phyloP scores from a whole-genome alignment of 2,113 vertebrate genomes.

The Rhineura floridana region DNA sequence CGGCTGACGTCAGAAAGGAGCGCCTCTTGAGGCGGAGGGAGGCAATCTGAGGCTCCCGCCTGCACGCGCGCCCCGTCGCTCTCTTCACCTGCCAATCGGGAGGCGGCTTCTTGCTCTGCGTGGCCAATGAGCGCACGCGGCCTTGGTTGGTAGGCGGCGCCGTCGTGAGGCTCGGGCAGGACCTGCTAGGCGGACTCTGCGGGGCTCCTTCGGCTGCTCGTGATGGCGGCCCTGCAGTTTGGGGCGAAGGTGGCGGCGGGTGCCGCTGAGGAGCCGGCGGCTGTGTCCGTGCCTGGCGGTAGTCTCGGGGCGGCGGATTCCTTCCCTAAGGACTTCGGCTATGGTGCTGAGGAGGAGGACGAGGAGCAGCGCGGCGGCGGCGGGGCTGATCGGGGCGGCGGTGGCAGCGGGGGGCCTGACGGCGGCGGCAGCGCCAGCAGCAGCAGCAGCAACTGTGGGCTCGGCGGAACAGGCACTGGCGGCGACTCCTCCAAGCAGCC shows the following conservation, averaged over 20 bases:
- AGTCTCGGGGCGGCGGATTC: constrained; percentile 81
- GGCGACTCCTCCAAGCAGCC: constrained; percentile 93
- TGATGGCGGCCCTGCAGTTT: constrained; percentile 96
- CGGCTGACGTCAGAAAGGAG: neutral
- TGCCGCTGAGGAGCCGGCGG: constrained; percentile 65
- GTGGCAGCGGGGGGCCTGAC: constrained; percentile 63
- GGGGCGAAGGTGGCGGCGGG: constrained; percentile 45
- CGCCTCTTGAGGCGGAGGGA: neutral
- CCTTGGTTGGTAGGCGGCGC: constrained; percentile 49
- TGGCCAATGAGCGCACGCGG: constrained; percentile 15
- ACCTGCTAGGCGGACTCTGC: neutral
- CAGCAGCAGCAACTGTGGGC: constrained; percentile 35
- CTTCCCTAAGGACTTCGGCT: constrained; percentile 95
- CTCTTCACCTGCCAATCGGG: neutral
- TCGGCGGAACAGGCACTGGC: constrained; percentile 62
- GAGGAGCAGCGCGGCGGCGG: constrained; percentile 51
- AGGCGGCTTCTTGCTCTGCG: constrained; percentile 18
- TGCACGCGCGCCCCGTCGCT: neutral
- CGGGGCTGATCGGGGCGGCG: constrained; percentile 42
- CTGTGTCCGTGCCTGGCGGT: constrained; percentile 77
- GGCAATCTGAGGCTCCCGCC: neutral
- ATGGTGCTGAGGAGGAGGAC: constrained; percentile 93
- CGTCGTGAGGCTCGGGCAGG: constrained; percentile 13
- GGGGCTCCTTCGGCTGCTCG: constrained; percentile 40
- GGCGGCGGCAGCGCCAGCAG: constrained; percentile 64